A percentile compares a stretch with the other conserved stretches of the same genome.
These are phyloP conservation scores for Ips typographus DNA, from an alignment of 1,140 invertebrate species.

Conservation along the genomic window DNA sequence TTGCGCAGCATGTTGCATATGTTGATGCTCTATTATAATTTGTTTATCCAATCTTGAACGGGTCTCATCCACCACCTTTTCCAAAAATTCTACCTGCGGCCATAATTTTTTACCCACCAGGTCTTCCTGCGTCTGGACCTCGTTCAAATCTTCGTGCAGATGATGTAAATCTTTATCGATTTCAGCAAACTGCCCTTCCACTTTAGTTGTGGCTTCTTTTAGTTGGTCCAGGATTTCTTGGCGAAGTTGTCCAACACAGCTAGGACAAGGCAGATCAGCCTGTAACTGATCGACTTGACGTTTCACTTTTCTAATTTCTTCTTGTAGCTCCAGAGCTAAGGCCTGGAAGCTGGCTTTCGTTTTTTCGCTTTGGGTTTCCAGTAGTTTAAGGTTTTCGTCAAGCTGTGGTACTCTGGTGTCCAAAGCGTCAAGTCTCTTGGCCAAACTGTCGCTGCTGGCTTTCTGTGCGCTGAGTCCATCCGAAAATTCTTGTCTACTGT, in stretches of 20 bases:
- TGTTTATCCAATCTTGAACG: neutral
- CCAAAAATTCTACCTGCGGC: neutral
- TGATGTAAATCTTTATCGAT: neutral
- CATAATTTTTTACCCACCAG: neutral
- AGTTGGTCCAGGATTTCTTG: neutral
- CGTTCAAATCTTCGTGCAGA: neutral
- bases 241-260: neutral
- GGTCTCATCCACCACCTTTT: neutral
- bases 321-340: neutral
- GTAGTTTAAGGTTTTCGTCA: neutral
- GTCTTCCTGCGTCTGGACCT: neutral
- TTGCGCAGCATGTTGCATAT: neutral
- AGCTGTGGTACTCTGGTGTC: neutral
- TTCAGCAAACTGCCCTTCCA: neutral
- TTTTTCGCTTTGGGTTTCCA: neutral
- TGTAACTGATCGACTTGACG: neutral
- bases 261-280: neutral
- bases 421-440: neutral
- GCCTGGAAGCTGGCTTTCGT: neutral
- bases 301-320: neutral
- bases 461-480: slow-evolving; percentile 10
- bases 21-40: neutral
- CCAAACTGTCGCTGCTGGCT: neutral
- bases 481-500: slow-evolving; percentile 1
- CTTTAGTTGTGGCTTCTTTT: neutral